Percentiles rank a stretch among this genome's conserved stretches.
Conservation (phyloP, 1,140 invertebrate species). For the Portunus trituberculatus region DNA sequence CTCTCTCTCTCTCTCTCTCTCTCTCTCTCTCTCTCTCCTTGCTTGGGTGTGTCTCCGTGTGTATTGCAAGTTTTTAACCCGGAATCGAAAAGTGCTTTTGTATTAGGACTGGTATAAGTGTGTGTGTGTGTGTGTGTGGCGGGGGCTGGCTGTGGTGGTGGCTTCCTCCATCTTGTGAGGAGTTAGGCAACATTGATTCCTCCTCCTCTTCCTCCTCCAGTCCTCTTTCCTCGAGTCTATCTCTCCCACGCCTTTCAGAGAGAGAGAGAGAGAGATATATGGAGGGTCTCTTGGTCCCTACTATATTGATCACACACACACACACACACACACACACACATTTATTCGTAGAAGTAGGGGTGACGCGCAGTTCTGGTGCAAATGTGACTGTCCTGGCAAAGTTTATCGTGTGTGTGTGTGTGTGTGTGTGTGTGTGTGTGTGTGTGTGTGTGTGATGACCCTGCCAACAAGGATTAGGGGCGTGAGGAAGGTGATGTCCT, state of each 20-base stretch:
- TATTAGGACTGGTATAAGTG: not conserved
- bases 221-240: not conserved
- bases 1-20: not conserved
- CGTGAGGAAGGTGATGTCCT: too few species aligned
- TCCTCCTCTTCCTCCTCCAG: not conserved
- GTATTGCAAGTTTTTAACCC: not conserved
- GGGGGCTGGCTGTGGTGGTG: too few species aligned
- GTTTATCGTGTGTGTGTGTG: not conserved
- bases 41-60: not conserved
- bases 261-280: not conserved
- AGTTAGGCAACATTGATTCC: conserved; percentile 22
- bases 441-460: too few species aligned
- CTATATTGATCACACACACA: conserved; percentile 31
- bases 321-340: conserved; percentile 48
- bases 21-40: not conserved
- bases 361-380: not conserved
- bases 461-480: too few species aligned
- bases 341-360: not conserved
- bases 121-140: conserved; percentile 28
- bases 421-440: not conserved
- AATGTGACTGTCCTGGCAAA: not conserved
- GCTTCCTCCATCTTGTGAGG: not conserved
- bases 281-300: not conserved
- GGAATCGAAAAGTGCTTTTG: not conserved
- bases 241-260: not conserved